These are phyloP conservation scores for Halisarca cf. caerulea DNA, from an alignment of 37 sponge, comb jelly and placozoan species.

Conservation along the genomic window DNA sequence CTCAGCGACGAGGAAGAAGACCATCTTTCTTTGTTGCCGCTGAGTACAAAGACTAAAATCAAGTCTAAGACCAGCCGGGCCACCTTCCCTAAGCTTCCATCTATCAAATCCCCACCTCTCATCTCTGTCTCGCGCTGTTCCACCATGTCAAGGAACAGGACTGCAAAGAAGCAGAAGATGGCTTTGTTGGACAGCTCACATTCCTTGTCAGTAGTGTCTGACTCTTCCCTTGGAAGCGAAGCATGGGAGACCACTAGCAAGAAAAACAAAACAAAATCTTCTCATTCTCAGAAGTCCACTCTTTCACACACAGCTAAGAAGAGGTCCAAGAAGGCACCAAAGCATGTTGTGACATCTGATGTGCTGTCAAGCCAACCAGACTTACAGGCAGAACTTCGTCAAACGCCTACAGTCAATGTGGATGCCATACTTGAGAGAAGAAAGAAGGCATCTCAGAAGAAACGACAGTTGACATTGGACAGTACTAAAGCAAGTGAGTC, in stretches of 20 bases:
- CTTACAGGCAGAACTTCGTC: no score
- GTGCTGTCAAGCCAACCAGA: no score
- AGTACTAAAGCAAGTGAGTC: not conserved
- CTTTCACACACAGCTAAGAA: slow-evolving; percentile 17
- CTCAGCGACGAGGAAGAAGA: slow-evolving; percentile 1
- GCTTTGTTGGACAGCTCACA: not conserved
- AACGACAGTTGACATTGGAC: not conserved
- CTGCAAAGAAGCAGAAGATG: not conserved
- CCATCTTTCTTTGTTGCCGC: not conserved
- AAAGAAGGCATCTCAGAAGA: not conserved
- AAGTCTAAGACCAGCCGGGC: not conserved
- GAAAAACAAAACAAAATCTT: not conserved
- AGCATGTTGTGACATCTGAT: no score
- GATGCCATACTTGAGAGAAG: not conserved
- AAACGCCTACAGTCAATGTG: not conserved
- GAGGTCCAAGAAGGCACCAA: not conserved
- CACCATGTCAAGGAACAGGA: no score
- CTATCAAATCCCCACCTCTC: slow-evolving; percentile 2
- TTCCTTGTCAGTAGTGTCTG: not conserved
- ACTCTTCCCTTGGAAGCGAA: not conserved
- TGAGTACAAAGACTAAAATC: not conserved
- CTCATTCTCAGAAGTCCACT: not conserved
- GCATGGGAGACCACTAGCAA: not conserved
- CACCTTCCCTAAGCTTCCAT: not conserved
- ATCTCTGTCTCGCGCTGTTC: slow-evolving; percentile 53